These are phyloP conservation scores for Melanostoma scalare DNA, from an alignment of 2,888 invertebrate genomes.

Conservation along the genomic window DNA sequence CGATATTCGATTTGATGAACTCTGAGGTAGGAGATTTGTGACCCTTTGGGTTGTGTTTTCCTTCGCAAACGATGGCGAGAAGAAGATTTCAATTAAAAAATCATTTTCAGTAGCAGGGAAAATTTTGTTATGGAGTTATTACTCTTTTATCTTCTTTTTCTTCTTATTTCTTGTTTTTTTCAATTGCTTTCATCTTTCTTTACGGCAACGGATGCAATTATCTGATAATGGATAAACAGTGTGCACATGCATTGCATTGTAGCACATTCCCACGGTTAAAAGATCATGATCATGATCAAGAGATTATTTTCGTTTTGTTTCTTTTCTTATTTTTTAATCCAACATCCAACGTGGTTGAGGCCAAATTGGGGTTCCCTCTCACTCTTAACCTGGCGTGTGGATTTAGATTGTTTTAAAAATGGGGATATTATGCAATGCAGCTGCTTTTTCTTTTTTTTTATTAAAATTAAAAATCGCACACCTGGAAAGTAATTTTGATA, in stretches of 20 bases:
- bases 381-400: constrained; percentile 6
- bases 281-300: constrained; percentile 62
- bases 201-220: constrained; percentile 56
- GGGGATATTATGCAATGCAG: constrained; percentile 33
- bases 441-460: constrained; percentile 22
- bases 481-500: background rate
- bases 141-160: constrained; percentile 11
- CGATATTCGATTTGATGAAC: constrained; percentile 12
- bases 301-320: constrained; percentile 25
- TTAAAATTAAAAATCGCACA: constrained; percentile 14
- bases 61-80: background rate
- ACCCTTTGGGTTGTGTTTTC: constrained; percentile 8
- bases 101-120: constrained; percentile 39
- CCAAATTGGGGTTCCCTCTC: constrained; percentile 4
- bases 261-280: constrained; percentile 56
- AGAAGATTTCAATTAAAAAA: constrained; percentile 57
- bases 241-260: constrained; percentile 34
- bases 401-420: constrained; percentile 39
- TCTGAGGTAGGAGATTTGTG: constrained; percentile 10
- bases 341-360: constrained; percentile 27
- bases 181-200: constrained; percentile 36
- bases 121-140: background rate
- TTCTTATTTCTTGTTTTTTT: constrained; percentile 14
- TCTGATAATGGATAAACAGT: constrained; percentile 58
- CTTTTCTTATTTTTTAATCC: constrained; percentile 33